Evolutionary conservation across 2,113 vertebrate genomes (phyloP).

Genomic region (Urocolius indicus): DNA sequence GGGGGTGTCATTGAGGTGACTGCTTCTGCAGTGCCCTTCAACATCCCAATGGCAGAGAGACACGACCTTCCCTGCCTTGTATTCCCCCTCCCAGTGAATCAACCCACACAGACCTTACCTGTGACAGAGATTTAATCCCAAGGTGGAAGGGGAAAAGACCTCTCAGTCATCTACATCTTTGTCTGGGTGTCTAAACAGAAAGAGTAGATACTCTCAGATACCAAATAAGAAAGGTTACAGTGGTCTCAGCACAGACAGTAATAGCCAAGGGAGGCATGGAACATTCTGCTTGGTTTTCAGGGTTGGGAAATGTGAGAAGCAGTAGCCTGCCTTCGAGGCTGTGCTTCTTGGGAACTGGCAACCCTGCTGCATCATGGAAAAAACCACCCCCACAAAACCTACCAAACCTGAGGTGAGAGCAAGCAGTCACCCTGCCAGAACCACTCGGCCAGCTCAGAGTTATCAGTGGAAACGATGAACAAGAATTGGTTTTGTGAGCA

Average conservation of each 20-base stretch:
- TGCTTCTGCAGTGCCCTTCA: neutral
- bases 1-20: accelerated
- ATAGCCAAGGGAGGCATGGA: neutral
- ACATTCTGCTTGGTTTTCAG: neutral
- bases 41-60: neutral
- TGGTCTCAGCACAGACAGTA: neutral
- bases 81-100: neutral
- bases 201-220: neutral
- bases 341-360: neutral
- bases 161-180: neutral
- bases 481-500: neutral
- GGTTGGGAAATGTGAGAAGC: neutral
- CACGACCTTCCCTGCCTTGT: neutral
- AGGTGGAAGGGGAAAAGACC: neutral
- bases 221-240: neutral
- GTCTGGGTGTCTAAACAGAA: neutral
- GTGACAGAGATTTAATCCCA: neutral
- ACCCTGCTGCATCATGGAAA: neutral
- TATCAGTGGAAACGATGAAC: neutral
- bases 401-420: neutral
- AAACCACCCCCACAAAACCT: neutral
- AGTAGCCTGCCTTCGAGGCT: neutral
- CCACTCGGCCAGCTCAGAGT: neutral
- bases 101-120: neutral
- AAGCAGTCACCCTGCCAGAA: neutral